Base-by-base conservation (phyloP, 2,797 vertebrate species). In the Pelodytes ibericus region DNA sequence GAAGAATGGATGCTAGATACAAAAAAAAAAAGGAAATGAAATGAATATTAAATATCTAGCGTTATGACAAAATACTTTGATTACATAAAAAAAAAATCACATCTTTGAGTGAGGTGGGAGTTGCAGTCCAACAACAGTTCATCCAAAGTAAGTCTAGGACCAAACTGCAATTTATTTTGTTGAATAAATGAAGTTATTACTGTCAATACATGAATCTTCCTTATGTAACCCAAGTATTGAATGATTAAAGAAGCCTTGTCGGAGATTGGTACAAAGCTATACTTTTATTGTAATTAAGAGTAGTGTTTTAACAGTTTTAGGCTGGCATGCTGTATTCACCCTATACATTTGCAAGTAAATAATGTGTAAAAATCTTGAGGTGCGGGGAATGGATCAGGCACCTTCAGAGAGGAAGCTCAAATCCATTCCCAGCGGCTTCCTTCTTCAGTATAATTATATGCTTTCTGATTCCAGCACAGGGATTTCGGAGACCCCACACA, bases 401-500 rank as follows among this genome's bases (percentile, higher is more conserved):
- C 64, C 77, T 68, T 74, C 62, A 60, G 44, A 73, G 64, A 73
- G 64, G 36, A 62, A 72, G 30, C 57, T 69, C 53, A 53, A 57
- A 36, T 36, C 11, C 8, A 74, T 69, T 74, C 77, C 77, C 77
- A 79, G 70, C 16, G 71, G 77, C 71, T 73, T 49, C n/a, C 66
- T 63, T 18, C 58, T 69, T 68, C 71, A 69, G 71, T 41, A 79
- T 79, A 79, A 79, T 79, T 79, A 74, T 74, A 79, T 73, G 71
- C 77, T 79, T 79, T 68, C 77, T 63, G 77, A 74, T 73, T 79
- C 77, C 65, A 73, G 77, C 77, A 41, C 41, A 73, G 77, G 77
- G 77, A 79, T 79, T 79, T 79, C 71, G 33, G 71, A 79, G 77
- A 79, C 77, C 77, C 77, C 77, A 69, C 71, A 62, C 77, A 79